Percentiles rank a stretch among this genome's conserved stretches.
Evolutionary conservation across 2,113 vertebrate genomes (phyloP).

Genomic region (Psilopsiagon aymara): DNA sequence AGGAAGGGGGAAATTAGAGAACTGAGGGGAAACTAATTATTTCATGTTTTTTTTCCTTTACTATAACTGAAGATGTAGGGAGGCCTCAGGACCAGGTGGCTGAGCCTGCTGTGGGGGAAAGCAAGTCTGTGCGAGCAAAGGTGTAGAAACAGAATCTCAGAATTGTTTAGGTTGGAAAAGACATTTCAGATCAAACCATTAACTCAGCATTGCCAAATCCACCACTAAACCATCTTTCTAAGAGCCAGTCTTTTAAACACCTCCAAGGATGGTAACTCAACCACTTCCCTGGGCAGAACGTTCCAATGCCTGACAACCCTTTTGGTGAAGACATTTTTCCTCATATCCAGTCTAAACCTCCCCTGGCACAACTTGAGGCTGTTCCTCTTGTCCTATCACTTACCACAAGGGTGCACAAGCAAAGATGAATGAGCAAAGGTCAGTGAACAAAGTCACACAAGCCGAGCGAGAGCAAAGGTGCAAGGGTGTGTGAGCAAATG

Average conservation of each 20-base stretch:
- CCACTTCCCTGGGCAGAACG: not conserved
- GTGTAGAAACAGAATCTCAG: not conserved
- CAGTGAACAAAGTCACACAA: not conserved
- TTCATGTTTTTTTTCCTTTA: not conserved
- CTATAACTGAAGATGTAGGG: not conserved
- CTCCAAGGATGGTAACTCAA: not conserved
- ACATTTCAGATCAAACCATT: not conserved
- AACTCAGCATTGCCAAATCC: no score
- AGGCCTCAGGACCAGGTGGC: not conserved
- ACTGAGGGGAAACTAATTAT: not conserved
- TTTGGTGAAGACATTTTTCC: not conserved
- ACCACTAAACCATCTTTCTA: not conserved
- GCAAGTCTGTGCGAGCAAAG: not conserved
- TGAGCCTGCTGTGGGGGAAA: not conserved
- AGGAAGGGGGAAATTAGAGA: not conserved
- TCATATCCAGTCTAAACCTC: fast-evolving
- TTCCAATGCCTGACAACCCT: not conserved
- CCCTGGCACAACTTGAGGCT: fast-evolving
- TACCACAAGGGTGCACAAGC: not conserved
- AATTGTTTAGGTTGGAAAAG: not conserved
- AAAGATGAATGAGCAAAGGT: fast-evolving
- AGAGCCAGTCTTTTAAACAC: not conserved
- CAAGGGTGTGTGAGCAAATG: no score
- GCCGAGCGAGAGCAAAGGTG: not conserved
- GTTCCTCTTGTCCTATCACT: fast-evolving